Evolutionary conservation across 2,888 invertebrate species (phyloP), one percentile per base, ranked within the genome.

Genomic region (Eristalinus aeneus): DNA sequence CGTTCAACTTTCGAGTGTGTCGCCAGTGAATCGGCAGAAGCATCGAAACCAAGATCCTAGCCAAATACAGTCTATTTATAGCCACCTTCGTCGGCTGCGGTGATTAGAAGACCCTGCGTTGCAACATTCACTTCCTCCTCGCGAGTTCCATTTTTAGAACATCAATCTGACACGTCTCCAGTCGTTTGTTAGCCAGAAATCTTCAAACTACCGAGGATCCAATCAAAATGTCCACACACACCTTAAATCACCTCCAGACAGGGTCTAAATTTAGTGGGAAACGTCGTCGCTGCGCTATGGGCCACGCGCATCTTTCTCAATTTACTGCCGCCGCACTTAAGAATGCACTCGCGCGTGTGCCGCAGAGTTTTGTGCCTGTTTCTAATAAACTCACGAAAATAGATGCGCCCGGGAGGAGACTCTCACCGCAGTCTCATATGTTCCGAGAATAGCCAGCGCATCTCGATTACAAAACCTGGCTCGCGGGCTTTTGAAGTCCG

Each of bases 101-200:
- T 2, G 46, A 46, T 16, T 46, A n/a, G 61, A 63, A 73, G 23
- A 54, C 31, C 31, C 67, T 60, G 34, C 79, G 67, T 73, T 79
- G 78, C 79, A 79, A 79, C 73, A 72, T 56, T 64, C 46, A 74
- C 79, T 79, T 79, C 79, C 73, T 74, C 56, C 22, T 78, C 68
- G 67, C 56, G 39, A 67, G n/a, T 72, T 77, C 60, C 69, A 58
- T 39, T 80, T 80, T 74, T 36, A 27, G 27, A 69, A 69, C 36
- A n/a, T 54, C 32, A 12, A 23, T 46, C 39, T 16, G 8, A 39
- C 8, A 36, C 56, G 58, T 31, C 34, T 74, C 58, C 65, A 74
- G 65, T 74, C 56, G 56, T 12, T 64, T 65, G 22, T 74, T 39
- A 39, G n/a, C n/a, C n/a, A n/a, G n/a, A n/a, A n/a, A 32, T 27